These are phyloP conservation scores for Tinamus guttatus DNA, from an alignment of 2,113 vertebrate genomes.

Conservation along the genomic window DNA sequence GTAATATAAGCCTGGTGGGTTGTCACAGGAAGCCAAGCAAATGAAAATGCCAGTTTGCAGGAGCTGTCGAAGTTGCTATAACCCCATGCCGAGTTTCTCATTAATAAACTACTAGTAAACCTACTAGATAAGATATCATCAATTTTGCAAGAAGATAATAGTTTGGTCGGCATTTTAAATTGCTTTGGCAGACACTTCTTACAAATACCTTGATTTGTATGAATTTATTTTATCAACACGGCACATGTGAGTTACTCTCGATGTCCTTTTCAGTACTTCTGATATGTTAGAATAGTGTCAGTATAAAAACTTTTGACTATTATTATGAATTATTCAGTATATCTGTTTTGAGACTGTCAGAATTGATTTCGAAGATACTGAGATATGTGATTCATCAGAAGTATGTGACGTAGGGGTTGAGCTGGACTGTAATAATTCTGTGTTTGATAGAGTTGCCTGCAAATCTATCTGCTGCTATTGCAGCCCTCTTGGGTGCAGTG, in stretches of 20 bases:
- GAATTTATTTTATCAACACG: background rate
- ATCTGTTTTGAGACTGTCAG: background rate
- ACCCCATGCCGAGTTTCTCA: constrained; percentile 49
- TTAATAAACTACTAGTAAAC: constrained; percentile 57
- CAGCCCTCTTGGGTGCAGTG: background rate
- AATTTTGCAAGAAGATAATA: constrained; percentile 24
- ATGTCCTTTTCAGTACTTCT: background rate
- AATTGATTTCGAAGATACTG: background rate
- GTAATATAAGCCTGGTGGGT: constrained; percentile 52
- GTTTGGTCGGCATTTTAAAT: constrained; percentile 33
- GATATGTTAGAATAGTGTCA: background rate
- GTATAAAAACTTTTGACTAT: background rate
- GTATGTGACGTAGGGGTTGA: background rate
- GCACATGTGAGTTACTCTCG: background rate
- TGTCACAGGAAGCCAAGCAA: constrained; percentile 63
- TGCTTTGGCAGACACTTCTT: constrained; percentile 13
- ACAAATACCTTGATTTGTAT: background rate
- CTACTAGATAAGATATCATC: constrained; percentile 31
- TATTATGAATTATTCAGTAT: background rate
- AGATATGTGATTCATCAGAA: background rate
- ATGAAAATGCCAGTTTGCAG: constrained; percentile 70
- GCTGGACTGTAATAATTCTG: background rate
- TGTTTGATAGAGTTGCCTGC: background rate
- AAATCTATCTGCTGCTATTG: background rate
- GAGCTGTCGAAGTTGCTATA: constrained; percentile 70